Evolutionary conservation across 2,113 vertebrate species (phyloP).

Genomic region (Gymnarchus niloticus): DNA sequence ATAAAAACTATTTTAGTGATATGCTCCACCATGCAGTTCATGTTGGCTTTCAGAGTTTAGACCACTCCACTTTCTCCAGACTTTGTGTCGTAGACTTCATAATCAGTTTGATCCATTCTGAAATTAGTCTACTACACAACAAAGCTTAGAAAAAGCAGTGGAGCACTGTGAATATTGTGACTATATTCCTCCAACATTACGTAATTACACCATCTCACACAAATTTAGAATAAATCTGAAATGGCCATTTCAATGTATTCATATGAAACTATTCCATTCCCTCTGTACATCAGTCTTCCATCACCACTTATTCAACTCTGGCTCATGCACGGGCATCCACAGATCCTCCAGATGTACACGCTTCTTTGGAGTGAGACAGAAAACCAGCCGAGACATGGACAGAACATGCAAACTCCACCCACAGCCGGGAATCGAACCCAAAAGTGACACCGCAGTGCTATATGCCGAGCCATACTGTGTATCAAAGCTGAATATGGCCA

Average conservation of each 20-base stretch:
- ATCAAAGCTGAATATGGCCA: too few species aligned
- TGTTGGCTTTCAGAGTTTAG: background rate
- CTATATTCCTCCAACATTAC: background rate
- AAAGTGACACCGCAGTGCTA: too few species aligned
- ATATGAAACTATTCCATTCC: background rate
- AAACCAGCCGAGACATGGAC: background rate
- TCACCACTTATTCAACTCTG: background rate
- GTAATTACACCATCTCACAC: background rate
- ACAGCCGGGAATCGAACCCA: background rate
- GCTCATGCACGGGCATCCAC: too few species aligned
- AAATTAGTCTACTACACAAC: background rate
- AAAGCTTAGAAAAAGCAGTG: background rate
- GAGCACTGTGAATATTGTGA: background rate
- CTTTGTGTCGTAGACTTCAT: background rate
- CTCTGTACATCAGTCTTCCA: background rate
- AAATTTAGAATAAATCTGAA: background rate
- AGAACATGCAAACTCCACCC: too few species aligned
- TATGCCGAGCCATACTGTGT: background rate
- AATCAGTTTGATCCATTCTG: background rate
- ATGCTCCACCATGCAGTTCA: background rate
- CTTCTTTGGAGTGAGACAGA: background rate
- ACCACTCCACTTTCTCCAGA: background rate
- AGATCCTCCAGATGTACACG: background rate
- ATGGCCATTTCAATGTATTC: too few species aligned
- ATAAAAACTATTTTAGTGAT: background rate